These are phyloP conservation scores for Archips xylosteana DNA, from an alignment of 2,888 invertebrate genomes.

Conservation along the genomic window DNA sequence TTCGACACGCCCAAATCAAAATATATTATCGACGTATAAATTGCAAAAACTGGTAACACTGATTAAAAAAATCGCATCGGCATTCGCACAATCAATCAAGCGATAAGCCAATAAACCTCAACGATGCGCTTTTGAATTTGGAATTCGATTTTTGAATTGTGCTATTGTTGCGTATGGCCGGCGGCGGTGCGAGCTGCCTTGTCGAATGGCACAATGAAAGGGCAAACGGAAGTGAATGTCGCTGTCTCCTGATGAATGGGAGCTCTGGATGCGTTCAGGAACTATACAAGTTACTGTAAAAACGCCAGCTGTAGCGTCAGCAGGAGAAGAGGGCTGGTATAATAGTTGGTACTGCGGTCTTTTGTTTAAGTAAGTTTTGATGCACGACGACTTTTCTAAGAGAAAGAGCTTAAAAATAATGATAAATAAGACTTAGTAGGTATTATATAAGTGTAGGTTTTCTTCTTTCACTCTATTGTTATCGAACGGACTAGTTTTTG, in stretches of 20 bases:
- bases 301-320: conserved; percentile 57
- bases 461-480: conserved; percentile 5
- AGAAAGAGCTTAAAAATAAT: not conserved
- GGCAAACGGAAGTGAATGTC: conserved; percentile 79
- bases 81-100: conserved; percentile 85
- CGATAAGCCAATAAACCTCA: conserved; percentile 86
- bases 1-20: conserved; percentile 85
- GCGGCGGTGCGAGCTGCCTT: conserved; percentile 77
- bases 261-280: conserved; percentile 70
- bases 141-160: conserved; percentile 81
- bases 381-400: not conserved
- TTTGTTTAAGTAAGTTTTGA: not conserved
- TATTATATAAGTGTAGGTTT: too few relatives aligned
- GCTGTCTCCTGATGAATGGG: conserved; percentile 77
- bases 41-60: conserved; percentile 63
- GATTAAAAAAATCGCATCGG: conserved; percentile 62
- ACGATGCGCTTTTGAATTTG: conserved; percentile 84
- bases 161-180: conserved; percentile 77
- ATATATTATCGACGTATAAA: conserved; percentile 76
- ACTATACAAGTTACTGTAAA: conserved; percentile 71
- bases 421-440: too few relatives aligned
- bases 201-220: conserved; percentile 79
- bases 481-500: not conserved
- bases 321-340: conserved; percentile 48
- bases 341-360: not conserved